Evolutionary conservation across 2,113 vertebrate genomes (phyloP), one percentile per base, ranked within the genome.

Genomic region (Pterophyllum scalare): DNA sequence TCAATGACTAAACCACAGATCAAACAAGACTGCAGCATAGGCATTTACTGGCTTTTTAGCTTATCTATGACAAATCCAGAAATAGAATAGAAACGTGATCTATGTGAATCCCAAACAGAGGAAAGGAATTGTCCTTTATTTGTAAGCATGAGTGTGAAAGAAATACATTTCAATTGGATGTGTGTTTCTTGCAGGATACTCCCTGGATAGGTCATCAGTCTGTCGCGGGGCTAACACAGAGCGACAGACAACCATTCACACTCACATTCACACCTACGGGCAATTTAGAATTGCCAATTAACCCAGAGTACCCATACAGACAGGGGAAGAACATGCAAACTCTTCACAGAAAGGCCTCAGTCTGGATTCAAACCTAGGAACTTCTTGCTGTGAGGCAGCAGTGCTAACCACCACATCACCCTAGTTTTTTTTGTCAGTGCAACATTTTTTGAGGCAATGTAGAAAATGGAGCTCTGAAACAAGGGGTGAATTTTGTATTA

Each of bases 91-190:
- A 70, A 49, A 24, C 28, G 46, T 3, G 2, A 70, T 49, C 43
- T 0, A 19, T 70, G 17, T 70, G 5, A 70, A 49, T 67, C 1
- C 40, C 64, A 0, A 46, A 46, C 0, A 26, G 1, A 67, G 40
- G 17, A 26, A 67, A 46, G 6, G 0, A 46, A 67, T 46, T 26
- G n/a, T 15, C 64, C 22, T 67, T 67, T 46, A 43, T 65, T 43
- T 46, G 1, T 26, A 46, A 65, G 7, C 38, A 2, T 46, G 0
- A 67, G 14, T 19, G 22, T 67, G 43, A 67, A 46, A 26, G 7
- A 46, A 67, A 67, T 26, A 19, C 0, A 1, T 43, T 40, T 67
- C 22, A 19, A 46, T 4, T 14, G 4, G 13, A 43, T 14, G 40
- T 43, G 11, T 40, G 38, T 40, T 40, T 40, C 38, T 40, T 12